Conservation (phyloP, 2,113 vertebrate species). For the Meriones unguiculatus region DNA sequence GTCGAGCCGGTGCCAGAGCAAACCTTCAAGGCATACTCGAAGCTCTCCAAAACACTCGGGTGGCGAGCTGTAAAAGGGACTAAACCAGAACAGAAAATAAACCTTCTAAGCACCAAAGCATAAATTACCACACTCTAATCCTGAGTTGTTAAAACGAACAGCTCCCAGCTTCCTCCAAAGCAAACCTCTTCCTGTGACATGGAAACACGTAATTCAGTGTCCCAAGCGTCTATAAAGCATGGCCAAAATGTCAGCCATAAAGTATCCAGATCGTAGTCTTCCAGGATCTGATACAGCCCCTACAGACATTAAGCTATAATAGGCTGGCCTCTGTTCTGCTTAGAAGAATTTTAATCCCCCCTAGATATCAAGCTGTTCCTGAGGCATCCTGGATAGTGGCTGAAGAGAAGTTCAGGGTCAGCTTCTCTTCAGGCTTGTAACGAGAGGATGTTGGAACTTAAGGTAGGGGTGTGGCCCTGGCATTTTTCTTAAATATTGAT, state of each 20-base stretch:
- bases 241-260: neutral
- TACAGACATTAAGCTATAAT: neutral
- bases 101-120: slow-evolving; percentile 67
- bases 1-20: slow-evolving; percentile 3
- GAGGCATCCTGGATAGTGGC: no score
- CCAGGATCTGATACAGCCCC: neutral
- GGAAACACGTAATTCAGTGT: slow-evolving; percentile 48
- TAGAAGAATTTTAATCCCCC: neutral
- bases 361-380: neutral
- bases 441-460: neutral
- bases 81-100: slow-evolving; percentile 76
- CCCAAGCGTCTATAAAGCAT: slow-evolving; percentile 52
- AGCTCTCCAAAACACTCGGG: slow-evolving; percentile 40
- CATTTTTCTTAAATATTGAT: neutral
- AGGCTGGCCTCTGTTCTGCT: neutral
- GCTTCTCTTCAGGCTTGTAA: neutral
- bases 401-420: neutral
- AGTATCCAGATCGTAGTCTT: neutral
- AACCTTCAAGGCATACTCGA: slow-evolving; percentile 5
- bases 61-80: slow-evolving; percentile 65
- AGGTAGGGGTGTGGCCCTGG: neutral
- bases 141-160: slow-evolving; percentile 74
- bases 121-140: slow-evolving; percentile 73
- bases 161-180: slow-evolving; percentile 58
- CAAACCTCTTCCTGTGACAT: slow-evolving; percentile 61